Evolutionary conservation across 2,113 vertebrate genomes (phyloP).

Genomic region (Pterocles orientalis): DNA sequence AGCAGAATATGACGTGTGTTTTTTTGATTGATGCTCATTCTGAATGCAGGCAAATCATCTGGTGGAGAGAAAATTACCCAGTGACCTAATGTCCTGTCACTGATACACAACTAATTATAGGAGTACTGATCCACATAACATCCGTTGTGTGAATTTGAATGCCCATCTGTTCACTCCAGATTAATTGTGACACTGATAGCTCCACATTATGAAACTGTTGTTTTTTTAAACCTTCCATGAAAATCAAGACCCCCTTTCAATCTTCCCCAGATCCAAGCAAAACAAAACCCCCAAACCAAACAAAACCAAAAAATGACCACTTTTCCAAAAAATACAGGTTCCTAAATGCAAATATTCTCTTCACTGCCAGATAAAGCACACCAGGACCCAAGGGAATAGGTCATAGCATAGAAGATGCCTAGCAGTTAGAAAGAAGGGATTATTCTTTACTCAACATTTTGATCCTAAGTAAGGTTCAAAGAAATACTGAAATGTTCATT

Average conservation of each 20-base stretch:
- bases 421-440: background rate
- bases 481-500: background rate
- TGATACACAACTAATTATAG: conserved; percentile 56
- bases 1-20: background rate
- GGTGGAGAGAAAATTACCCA: conserved; percentile 26
- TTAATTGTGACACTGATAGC: conserved; percentile 46
- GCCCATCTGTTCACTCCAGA: conserved; percentile 65
- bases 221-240: background rate
- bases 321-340: background rate
- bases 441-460: background rate
- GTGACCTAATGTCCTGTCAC: conserved; percentile 61
- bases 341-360: background rate
- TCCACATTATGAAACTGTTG: background rate
- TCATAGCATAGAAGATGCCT: background rate
- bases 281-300: background rate
- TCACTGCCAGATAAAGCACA: background rate
- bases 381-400: background rate
- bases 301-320: background rate
- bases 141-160: conserved; percentile 57
- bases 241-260: background rate
- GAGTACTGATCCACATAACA: conserved; percentile 56
- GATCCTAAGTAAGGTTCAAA: background rate
- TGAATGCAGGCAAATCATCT: conserved; percentile 17
- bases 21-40: conserved; percentile 34
- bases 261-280: background rate